Percentiles rank a stretch among this genome's conserved stretches.
phyloP scores from a whole-genome alignment of 2,797 vertebrate species.

The Synaphobranchus kaupii region DNA sequence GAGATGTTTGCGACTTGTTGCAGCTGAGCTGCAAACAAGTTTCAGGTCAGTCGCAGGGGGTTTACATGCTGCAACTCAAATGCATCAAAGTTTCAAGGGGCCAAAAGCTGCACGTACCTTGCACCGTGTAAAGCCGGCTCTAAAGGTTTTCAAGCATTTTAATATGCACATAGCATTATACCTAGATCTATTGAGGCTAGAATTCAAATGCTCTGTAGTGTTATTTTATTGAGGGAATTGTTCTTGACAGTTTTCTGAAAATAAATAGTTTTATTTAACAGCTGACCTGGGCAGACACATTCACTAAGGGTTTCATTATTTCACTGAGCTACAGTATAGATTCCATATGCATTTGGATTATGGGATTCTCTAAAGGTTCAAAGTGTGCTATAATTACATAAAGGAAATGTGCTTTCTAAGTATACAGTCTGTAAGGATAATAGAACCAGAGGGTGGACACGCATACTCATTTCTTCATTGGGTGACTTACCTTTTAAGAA shows the following conservation, averaged over 20 bases:
- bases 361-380: background rate
- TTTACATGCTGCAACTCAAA: no score
- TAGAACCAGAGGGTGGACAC: background rate
- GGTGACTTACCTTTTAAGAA: no score
- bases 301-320: background rate
- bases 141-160: no score
- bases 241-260: background rate
- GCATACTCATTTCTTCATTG: background rate
- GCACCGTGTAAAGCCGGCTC: no score
- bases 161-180: no score
- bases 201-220: background rate
- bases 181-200: background rate
- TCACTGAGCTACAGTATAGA: background rate
- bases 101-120: no score
- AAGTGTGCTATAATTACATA: background rate
- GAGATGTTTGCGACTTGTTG: no score
- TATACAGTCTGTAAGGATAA: background rate
- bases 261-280: background rate
- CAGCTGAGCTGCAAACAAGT: no score
- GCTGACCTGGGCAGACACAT: background rate
- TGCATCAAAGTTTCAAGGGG: no score
- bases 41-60: no score
- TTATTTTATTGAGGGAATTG: background rate
- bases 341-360: slow-evolving; percentile 3
- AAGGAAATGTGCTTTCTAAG: background rate